phyloP scores from a whole-genome alignment of 2,888 invertebrate genomes.

The Drepanosiphum platanoidis region DNA sequence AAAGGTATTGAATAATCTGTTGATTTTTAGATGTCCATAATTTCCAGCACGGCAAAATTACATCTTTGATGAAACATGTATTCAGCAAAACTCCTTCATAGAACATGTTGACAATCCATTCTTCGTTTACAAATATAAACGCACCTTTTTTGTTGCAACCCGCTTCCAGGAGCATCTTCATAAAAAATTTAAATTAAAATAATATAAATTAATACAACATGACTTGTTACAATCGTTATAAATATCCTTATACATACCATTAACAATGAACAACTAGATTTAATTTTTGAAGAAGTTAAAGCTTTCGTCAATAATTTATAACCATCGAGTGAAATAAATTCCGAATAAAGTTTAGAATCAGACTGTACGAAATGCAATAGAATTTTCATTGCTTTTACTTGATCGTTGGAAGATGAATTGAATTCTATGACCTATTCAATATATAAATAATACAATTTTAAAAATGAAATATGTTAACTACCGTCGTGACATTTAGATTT shows the following conservation, averaged over 20 bases:
- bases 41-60: conserved; percentile 57
- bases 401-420: conserved; percentile 49
- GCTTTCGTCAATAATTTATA: conserved; percentile 63
- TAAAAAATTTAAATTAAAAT: not conserved
- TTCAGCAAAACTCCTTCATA: conserved; percentile 57
- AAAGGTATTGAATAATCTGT: conserved; percentile 48
- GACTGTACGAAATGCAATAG: conserved; percentile 60
- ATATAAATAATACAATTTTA: conserved; percentile 17
- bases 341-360: conserved; percentile 61
- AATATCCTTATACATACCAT: conserved; percentile 38
- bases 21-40: conserved; percentile 47
- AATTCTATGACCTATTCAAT: conserved; percentile 43
- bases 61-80: conserved; percentile 52
- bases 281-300: conserved; percentile 55
- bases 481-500: not conserved
- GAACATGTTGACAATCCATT: conserved; percentile 59
- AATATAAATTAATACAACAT: not conserved
- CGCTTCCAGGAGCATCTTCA: conserved; percentile 49
- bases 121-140: conserved; percentile 41
- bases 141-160: conserved; percentile 58
- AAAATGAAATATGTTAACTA: not conserved
- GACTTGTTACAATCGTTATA: not conserved
- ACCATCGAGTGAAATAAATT: conserved; percentile 62
- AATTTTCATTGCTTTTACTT: conserved; percentile 60
- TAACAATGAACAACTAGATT: conserved; percentile 53